Evolutionary conservation across 1,140 invertebrate species (phyloP).

Genomic region (Solenopsis invicta): DNA sequence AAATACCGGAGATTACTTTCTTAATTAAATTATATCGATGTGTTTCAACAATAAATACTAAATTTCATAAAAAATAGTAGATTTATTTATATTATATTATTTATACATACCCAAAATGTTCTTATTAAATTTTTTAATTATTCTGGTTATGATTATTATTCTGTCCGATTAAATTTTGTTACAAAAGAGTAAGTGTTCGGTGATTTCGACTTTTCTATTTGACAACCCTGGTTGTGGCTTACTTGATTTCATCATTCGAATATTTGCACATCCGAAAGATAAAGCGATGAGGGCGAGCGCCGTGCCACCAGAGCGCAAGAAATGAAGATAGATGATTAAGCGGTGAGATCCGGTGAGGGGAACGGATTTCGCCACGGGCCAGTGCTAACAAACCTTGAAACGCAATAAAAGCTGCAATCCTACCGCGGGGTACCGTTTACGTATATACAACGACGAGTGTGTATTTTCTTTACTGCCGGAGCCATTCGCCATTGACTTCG

Average conservation of each 20-base stretch:
- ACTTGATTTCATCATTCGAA: slow-evolving; percentile 61
- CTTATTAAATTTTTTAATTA: too few relatives aligned
- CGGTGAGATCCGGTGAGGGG: neutral
- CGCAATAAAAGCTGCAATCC: slow-evolving; percentile 70
- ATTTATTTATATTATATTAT: too few relatives aligned
- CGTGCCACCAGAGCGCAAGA: slow-evolving; percentile 4
- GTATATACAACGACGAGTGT: neutral
- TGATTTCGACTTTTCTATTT: too few relatives aligned
- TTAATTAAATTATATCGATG: too few relatives aligned
- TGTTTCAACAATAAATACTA: too few relatives aligned
- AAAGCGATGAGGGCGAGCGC: neutral
- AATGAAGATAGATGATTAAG: slow-evolving; percentile 26
- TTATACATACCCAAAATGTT: too few relatives aligned
- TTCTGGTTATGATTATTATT: too few relatives aligned
- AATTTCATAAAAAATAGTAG: too few relatives aligned
- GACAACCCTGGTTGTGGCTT: neutral
- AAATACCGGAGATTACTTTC: too few relatives aligned
- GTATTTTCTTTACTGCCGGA: slow-evolving; percentile 43
- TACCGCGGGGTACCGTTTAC: neutral
- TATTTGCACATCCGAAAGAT: slow-evolving; percentile 30
- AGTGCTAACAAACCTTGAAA: slow-evolving; percentile 72
- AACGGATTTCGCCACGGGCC: slow-evolving; percentile 31
- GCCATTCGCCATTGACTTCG: slow-evolving; percentile 42
- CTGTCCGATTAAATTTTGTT: too few relatives aligned
- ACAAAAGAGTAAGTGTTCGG: too few relatives aligned